A percentile compares a stretch with the other conserved stretches of the same genome.
These are phyloP conservation scores for Pimephales promelas DNA, from an alignment of 2,113 vertebrate species.

Conservation along the genomic window DNA sequence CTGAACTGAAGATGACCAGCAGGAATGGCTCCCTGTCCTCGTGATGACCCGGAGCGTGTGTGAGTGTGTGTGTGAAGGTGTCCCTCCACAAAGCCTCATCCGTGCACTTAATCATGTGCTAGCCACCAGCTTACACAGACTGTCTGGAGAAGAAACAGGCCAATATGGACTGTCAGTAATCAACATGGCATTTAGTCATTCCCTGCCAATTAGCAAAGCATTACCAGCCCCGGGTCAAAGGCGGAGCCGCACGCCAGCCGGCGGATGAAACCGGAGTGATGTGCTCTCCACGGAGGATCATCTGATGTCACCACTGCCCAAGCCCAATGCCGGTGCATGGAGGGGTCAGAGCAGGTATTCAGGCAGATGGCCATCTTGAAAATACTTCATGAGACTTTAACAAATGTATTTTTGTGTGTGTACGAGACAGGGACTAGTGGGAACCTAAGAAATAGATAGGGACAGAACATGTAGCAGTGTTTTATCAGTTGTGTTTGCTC, in stretches of 20 bases:
- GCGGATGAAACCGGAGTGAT: constrained; percentile 55
- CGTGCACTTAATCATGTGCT: constrained; percentile 62
- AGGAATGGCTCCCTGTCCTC: constrained; percentile 63
- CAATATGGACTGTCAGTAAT: constrained; percentile 70
- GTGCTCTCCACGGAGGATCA: constrained; percentile 48
- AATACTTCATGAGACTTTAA: constrained; percentile 19
- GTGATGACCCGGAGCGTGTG: constrained; percentile 60
- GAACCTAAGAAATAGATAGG: background rate
- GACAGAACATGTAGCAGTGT: constrained; percentile 2
- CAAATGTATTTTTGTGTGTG: constrained; percentile 37
- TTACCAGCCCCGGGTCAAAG: constrained; percentile 58
- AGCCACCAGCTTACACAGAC: constrained; percentile 43
- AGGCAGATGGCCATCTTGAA: constrained; percentile 19
- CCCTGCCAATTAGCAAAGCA: constrained; percentile 61
- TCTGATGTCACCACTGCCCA: constrained; percentile 46
- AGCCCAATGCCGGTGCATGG: background rate
- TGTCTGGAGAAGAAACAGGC: constrained; percentile 50
- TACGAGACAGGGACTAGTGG: background rate
- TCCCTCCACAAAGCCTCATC: constrained; percentile 29
- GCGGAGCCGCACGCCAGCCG: constrained; percentile 21
- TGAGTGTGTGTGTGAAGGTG: constrained; percentile 36
- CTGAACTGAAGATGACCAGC: constrained; percentile 62
- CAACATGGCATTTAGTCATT: constrained; percentile 59
- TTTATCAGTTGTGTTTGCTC: constrained; percentile 1
- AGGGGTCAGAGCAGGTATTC: constrained; percentile 1